Conservation (phyloP, 2,888 invertebrate species). For the Coecobrya sp. region DNA sequence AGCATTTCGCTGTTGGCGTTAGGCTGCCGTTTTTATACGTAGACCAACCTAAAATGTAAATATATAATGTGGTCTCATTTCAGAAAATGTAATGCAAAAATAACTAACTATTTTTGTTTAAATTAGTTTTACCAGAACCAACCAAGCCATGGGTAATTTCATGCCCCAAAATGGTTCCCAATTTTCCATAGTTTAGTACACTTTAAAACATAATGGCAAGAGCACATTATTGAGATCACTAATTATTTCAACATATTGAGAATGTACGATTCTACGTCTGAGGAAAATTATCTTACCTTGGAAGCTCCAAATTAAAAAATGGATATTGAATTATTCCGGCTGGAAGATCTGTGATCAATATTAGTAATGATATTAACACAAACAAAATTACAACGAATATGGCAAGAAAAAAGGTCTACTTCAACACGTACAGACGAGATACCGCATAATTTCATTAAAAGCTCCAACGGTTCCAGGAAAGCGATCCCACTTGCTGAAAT, state of each 20-base stretch:
- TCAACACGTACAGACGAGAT: neutral
- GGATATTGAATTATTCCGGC: neutral
- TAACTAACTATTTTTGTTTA: neutral
- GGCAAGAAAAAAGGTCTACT: no score
- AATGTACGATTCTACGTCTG: neutral
- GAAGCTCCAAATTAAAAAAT: neutral
- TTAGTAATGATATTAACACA: neutral
- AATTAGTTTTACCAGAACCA: neutral
- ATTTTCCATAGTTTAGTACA: neutral
- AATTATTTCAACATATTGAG: neutral
- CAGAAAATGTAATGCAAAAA: neutral
- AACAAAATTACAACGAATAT: neutral
- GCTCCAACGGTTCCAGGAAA: neutral
- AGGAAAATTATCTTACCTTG: no score
- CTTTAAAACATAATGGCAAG: neutral
- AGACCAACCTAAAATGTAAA: slow-evolving; percentile 9
- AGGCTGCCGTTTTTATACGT: neutral
- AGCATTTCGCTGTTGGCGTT: neutral
- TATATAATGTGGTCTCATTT: no score
- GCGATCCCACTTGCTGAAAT: neutral
- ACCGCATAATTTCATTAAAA: neutral
- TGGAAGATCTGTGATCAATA: neutral
- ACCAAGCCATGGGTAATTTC: slow-evolving; percentile 9
- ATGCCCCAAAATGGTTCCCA: neutral
- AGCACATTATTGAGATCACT: neutral